These are phyloP conservation scores for Auanema sp. DNA, from an alignment of 2,888 invertebrate species.

Conservation along the genomic window DNA sequence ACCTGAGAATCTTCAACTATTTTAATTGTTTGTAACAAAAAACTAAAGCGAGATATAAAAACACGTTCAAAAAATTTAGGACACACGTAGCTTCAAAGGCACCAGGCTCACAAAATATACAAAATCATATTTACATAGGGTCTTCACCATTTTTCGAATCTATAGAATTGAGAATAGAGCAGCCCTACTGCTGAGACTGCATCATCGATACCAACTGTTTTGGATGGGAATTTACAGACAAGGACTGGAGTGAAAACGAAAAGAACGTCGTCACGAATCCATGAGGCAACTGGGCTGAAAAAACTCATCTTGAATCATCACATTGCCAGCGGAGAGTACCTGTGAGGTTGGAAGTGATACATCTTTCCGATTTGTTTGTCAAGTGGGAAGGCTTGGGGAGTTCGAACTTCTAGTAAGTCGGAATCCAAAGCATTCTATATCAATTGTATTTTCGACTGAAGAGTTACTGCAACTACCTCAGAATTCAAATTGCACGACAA, in stretches of 20 bases:
- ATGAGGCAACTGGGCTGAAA: constrained; percentile 64
- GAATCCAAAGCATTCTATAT: constrained; percentile 41
- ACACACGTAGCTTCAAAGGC: too few species aligned
- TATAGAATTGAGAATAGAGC: constrained; percentile 65
- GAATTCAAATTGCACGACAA: constrained; percentile 64
- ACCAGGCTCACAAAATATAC: too few species aligned
- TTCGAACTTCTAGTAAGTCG: constrained; percentile 64
- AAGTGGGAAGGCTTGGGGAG: constrained; percentile 64
- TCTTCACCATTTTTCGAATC: constrained; percentile 28
- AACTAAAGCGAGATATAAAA: too few species aligned
- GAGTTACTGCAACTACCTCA: constrained; percentile 8
- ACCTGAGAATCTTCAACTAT: too few species aligned
- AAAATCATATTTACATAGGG: too few species aligned
- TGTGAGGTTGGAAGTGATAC: constrained; percentile 61
- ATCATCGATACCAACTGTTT: constrained; percentile 68
- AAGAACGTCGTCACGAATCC: constrained; percentile 64
- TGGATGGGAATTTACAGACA: constrained; percentile 66
- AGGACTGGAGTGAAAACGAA: constrained; percentile 68
- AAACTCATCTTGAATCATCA: not conserved
- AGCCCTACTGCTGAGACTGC: constrained; percentile 67
- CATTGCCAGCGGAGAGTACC: constrained; percentile 25
- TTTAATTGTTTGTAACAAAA: too few species aligned
- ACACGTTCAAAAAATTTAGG: too few species aligned
- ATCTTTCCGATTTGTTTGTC: constrained; percentile 57
- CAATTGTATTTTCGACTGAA: not conserved